Percentiles rank a stretch among this genome's conserved stretches.
phyloP scores from a whole-genome alignment of 2,888 invertebrate genomes.

The Alviniconcha strummeri region DNA sequence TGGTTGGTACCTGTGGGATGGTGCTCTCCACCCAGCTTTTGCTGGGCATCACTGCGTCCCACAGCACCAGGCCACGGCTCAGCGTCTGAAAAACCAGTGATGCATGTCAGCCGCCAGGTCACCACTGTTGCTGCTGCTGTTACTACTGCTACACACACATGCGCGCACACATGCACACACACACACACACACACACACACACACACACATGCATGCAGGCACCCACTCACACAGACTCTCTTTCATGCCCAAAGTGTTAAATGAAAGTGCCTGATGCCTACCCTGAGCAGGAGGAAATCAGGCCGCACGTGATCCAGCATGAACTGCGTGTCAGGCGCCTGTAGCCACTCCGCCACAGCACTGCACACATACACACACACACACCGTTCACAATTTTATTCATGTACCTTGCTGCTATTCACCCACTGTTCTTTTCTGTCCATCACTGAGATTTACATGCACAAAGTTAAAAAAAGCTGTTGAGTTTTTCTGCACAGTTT shows the following conservation, averaged over 20 bases:
- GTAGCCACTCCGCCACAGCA: conserved; percentile 93
- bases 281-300: conserved; percentile 88
- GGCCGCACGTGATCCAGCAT: conserved; percentile 93
- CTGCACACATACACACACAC: conserved; percentile 62
- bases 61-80: conserved; percentile 84
- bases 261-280: conserved; percentile 44
- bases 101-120: no score
- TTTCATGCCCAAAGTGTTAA: background rate
- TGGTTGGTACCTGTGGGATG: conserved; percentile 62
- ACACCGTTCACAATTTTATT: background rate
- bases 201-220: background rate
- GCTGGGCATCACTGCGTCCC: conserved; percentile 88
- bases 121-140: no score
- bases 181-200: background rate
- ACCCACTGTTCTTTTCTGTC: no score
- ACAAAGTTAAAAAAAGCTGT: no score
- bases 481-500: no score
- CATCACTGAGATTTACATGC: no score
- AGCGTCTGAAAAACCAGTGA: conserved; percentile 72
- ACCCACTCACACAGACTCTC: background rate
- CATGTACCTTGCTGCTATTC: no score
- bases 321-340: conserved; percentile 91
- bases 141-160: background rate
- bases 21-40: conserved; percentile 82
- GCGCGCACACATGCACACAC: background rate